phyloP scores from a whole-genome alignment of 2,113 vertebrate genomes.

The Nesoenas mayeri region DNA sequence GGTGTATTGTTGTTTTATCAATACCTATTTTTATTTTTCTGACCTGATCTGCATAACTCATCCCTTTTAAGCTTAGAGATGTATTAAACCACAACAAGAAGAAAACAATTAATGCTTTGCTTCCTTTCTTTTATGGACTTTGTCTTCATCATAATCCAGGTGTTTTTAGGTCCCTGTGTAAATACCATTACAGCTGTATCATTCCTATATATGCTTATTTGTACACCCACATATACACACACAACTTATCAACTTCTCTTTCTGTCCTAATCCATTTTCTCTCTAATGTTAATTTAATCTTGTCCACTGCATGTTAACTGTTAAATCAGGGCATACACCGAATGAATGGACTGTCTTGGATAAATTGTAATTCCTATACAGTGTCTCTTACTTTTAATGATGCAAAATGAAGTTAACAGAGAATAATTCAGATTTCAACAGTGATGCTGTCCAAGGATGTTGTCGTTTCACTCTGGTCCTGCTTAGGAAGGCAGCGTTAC shows the following conservation, averaged over 20 bases:
- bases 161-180: neutral
- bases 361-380: neutral
- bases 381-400: neutral
- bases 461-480: neutral
- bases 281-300: neutral
- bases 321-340: neutral
- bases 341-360: neutral
- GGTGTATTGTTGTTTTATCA: neutral
- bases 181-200: neutral
- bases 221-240: neutral
- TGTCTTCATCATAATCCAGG: neutral
- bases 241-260: neutral
- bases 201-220: neutral
- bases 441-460: slow-evolving; percentile 1
- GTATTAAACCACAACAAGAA: neutral
- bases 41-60: neutral
- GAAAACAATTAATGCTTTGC: neutral
- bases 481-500: neutral
- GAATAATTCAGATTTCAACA: neutral
- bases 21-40: neutral
- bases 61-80: neutral
- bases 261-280: neutral
- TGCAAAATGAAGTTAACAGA: neutral
- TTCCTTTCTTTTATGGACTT: neutral
- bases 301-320: neutral